A percentile compares a stretch with the other conserved stretches of the same genome.
phyloP scores from a whole-genome alignment of 2,888 invertebrate species.

The Lasioglossum morio region DNA sequence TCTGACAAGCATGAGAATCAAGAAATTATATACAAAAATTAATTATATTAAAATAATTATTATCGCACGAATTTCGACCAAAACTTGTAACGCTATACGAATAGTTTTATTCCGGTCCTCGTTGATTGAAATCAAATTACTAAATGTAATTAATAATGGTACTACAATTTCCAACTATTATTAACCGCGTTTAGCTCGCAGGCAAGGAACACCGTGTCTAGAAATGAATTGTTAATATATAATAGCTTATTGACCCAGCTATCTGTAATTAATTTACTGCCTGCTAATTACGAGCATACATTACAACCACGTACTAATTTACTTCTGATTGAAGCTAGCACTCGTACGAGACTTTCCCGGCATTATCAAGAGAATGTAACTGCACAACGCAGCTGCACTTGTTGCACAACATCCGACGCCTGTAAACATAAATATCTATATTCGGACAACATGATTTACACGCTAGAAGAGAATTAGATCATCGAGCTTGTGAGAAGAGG shows the following conservation, averaged over 20 bases:
- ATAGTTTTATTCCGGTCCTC: background rate
- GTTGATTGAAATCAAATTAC: background rate
- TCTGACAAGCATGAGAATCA: background rate
- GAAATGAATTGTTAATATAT: background rate
- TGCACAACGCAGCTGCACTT: background rate
- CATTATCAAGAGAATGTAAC: background rate
- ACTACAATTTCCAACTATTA: background rate
- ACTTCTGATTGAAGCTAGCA: background rate
- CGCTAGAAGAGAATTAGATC: background rate
- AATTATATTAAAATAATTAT: background rate
- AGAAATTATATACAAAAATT: background rate
- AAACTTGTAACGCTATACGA: background rate
- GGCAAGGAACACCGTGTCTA: background rate
- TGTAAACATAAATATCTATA: background rate
- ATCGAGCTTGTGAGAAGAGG: background rate
- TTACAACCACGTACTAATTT: background rate
- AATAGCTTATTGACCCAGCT: background rate
- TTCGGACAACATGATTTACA: background rate
- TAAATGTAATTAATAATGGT: too few relatives aligned
- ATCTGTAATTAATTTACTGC: background rate
- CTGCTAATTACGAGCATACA: background rate
- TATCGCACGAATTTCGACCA: background rate
- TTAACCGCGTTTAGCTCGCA: background rate
- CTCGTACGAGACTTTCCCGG: slow-evolving; percentile 2
- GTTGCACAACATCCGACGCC: background rate